Percentiles rank a stretch among this genome's conserved stretches.
Conservation (phyloP, 92 coral and sea anemone genomes). For the Ricordea florida region DNA sequence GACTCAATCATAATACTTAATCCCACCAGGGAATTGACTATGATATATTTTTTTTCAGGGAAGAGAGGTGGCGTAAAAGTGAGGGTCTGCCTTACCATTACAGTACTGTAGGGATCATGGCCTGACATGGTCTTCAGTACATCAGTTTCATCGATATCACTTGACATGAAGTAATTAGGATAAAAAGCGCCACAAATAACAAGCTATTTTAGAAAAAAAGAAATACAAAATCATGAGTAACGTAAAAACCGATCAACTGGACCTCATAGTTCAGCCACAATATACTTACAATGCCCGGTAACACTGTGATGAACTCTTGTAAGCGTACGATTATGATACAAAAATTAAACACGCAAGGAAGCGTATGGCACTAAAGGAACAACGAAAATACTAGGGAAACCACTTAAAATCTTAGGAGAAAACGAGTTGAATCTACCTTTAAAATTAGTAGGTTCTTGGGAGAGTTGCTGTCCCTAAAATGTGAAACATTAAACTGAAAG, state of each 20-base stretch:
- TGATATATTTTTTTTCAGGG: neutral
- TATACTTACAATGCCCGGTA: too few relatives aligned
- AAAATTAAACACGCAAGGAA: too few relatives aligned
- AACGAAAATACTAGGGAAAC: too few relatives aligned
- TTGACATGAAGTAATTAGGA: slow-evolving; percentile 87
- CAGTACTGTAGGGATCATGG: slow-evolving; percentile 93
- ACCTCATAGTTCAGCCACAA: too few relatives aligned
- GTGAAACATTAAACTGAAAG: neutral
- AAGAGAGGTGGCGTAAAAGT: neutral
- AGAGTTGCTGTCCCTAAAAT: slow-evolving; percentile 48
- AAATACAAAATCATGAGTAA: too few relatives aligned
- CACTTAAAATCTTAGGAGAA: too few relatives aligned
- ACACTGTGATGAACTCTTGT: too few relatives aligned
- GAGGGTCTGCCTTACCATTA: slow-evolving; percentile 74
- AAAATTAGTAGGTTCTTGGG: slow-evolving; percentile 73
- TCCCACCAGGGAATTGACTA: too few relatives aligned
- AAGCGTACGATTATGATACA: too few relatives aligned
- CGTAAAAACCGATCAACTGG: too few relatives aligned
- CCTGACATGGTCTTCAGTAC: slow-evolving; percentile 92
- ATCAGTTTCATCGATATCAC: slow-evolving; percentile 93
- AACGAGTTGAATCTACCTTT: slow-evolving; percentile 62
- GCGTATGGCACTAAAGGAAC: too few relatives aligned
- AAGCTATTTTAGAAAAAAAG: slow-evolving; percentile 45
- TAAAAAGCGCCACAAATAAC: slow-evolving; percentile 97
- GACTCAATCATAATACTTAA: too few relatives aligned